A percentile compares a stretch with the other conserved stretches of the same genome.
phyloP scores from a whole-genome alignment of 2,888 invertebrate genomes.

The Scaptomyza caliginosa region DNA sequence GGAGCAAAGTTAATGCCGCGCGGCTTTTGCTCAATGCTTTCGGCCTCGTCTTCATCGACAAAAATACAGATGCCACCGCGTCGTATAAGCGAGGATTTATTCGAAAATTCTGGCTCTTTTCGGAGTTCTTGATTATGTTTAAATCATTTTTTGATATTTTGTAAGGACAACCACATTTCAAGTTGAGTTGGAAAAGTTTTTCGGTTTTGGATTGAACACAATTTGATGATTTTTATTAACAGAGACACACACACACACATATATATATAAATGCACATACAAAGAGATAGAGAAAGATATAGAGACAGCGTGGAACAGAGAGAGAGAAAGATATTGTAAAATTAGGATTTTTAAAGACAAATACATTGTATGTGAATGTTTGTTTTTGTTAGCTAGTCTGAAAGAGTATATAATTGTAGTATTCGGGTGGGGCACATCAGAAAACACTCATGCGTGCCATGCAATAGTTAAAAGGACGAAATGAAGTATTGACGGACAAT shows the following conservation, averaged over 20 bases:
- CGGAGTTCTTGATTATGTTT: conserved; percentile 24
- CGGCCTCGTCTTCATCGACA: conserved; percentile 83
- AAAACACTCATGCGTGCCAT: conserved; percentile 61
- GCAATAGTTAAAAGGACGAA: conserved; percentile 48
- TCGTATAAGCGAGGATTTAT: conserved; percentile 83
- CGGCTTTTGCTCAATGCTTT: conserved; percentile 80
- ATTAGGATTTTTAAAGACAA: conserved; percentile 39
- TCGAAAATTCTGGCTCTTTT: conserved; percentile 77
- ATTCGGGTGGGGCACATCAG: conserved; percentile 10
- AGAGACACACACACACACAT: conserved; percentile 50
- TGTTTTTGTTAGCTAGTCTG: conserved; percentile 16
- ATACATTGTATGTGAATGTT: conserved; percentile 22
- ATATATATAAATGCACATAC: conserved; percentile 41
- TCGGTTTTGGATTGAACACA: conserved; percentile 64
- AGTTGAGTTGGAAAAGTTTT: conserved; percentile 44
- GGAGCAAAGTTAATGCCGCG: conserved; percentile 75
- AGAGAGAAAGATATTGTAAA: conserved; percentile 14
- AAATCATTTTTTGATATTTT: conserved; percentile 21
- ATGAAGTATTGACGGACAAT: conserved; percentile 15
- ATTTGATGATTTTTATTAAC: conserved; percentile 65
- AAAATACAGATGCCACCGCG: conserved; percentile 84
- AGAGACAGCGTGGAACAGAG: conserved; percentile 10
- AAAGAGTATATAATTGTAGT: conserved; percentile 3
- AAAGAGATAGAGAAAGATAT: conserved; percentile 37
- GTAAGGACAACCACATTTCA: conserved; percentile 40